These are phyloP conservation scores for Augochlora pura DNA, from an alignment of 1,140 invertebrate genomes.

Conservation along the genomic window DNA sequence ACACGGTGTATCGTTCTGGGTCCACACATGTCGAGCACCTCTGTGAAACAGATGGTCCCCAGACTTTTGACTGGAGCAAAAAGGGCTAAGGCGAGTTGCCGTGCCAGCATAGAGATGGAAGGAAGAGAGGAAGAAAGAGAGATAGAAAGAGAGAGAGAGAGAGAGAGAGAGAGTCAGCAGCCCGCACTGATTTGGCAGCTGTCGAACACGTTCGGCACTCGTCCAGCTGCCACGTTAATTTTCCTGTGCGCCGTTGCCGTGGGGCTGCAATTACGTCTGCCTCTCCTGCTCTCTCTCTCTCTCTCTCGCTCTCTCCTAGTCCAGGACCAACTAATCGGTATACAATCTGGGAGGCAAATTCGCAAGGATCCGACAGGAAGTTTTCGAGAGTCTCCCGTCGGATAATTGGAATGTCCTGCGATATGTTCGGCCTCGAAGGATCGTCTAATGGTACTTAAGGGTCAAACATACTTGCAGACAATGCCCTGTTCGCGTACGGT, in stretches of 20 bases:
- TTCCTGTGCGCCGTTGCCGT: conserved; percentile 42
- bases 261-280: conserved; percentile 51
- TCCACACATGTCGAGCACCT: conserved; percentile 56
- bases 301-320: background rate
- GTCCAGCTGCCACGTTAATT: conserved; percentile 67
- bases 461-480: too few relatives aligned
- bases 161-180: conserved; percentile 12
- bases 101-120: background rate
- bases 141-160: conserved; percentile 16
- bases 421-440: background rate
- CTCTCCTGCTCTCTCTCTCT: background rate
- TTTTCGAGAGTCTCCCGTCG: conserved; percentile 6
- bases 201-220: conserved; percentile 64
- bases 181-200: conserved; percentile 66
- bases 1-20: background rate
- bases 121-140: background rate
- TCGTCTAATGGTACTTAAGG: conserved; percentile 21
- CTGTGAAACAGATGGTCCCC: conserved; percentile 57
- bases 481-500: too few relatives aligned
- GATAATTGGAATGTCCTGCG: conserved; percentile 35
- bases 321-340: conserved; percentile 57
- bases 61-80: conserved; percentile 56
- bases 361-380: conserved; percentile 32
- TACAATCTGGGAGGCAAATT: conserved; percentile 60
- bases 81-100: background rate